Percentiles rank a stretch among this genome's conserved stretches.
phyloP scores from a whole-genome alignment of 2,888 invertebrate genomes.

The Scelioninae gen. 2 region DNA sequence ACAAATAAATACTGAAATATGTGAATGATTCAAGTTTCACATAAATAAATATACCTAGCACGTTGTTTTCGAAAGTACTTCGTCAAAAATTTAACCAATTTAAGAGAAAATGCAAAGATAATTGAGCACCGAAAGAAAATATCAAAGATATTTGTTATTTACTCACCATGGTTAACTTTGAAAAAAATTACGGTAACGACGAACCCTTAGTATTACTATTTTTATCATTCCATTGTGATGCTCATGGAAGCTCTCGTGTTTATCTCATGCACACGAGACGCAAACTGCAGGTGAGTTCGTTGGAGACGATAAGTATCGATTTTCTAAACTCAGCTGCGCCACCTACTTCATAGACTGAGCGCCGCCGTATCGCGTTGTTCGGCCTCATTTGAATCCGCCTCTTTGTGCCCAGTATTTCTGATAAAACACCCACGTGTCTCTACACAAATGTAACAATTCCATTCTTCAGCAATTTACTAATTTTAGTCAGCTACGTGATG shows the following conservation, averaged over 20 bases:
- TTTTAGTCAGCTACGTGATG: conserved; percentile 13
- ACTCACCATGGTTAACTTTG: conserved; percentile 64
- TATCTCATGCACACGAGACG: conserved; percentile 73
- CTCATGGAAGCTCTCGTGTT: conserved; percentile 70
- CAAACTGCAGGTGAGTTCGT: conserved; percentile 72
- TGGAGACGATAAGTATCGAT: conserved; percentile 74
- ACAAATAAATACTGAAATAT: too few species aligned
- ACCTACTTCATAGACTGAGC: conserved; percentile 65
- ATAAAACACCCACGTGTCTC: conserved; percentile 42
- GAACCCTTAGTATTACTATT: conserved; percentile 37
- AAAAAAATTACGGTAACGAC: conserved; percentile 28
- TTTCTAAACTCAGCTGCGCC: conserved; percentile 71
- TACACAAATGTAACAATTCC: conserved; percentile 39
- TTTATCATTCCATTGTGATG: conserved; percentile 71
- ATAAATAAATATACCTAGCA: too few species aligned
- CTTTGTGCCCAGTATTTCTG: conserved; percentile 56
- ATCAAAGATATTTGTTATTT: not conserved
- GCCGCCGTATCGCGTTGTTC: conserved; percentile 55
- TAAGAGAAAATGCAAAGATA: too few species aligned
- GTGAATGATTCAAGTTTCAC: too few species aligned
- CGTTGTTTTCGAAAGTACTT: too few species aligned
- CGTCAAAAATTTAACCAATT: too few species aligned
- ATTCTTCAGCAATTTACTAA: conserved; percentile 27
- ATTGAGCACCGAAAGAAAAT: not conserved
- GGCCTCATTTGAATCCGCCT: conserved; percentile 57